Conservation (phyloP, 2,888 invertebrate genomes). For the Iselma pallidipennis region DNA sequence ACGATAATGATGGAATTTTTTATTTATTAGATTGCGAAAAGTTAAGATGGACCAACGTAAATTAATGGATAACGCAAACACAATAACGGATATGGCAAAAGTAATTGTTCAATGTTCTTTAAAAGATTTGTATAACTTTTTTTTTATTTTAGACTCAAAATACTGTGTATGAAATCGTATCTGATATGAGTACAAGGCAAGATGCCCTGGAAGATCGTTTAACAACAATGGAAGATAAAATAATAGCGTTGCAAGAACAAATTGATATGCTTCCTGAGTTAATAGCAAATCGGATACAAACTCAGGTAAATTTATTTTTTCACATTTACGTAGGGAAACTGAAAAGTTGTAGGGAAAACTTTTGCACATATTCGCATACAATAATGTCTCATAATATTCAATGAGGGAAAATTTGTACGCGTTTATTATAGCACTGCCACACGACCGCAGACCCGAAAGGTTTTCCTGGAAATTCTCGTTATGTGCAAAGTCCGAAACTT, state of each 20-base stretch:
- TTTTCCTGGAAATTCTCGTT: too few species aligned
- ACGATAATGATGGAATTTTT: too few species aligned
- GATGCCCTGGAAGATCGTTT: conserved; percentile 92
- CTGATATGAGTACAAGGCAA: conserved; percentile 95
- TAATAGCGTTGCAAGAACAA: conserved; percentile 85
- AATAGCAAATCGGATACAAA: conserved; percentile 63
- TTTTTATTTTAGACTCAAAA: conserved; percentile 86
- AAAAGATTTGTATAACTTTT: background rate
- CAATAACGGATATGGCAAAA: conserved; percentile 99
- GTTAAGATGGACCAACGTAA: conserved; percentile 99
- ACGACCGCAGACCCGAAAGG: too few species aligned
- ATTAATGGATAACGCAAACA: conserved; percentile 98
- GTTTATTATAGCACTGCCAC: too few species aligned
- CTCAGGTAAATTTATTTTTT: conserved; percentile 50
- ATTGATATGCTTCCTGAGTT: conserved; percentile 83
- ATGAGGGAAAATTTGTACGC: too few species aligned
- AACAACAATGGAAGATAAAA: conserved; percentile 89
- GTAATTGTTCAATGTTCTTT: conserved; percentile 62
- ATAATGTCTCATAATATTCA: too few species aligned
- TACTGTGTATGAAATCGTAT: conserved; percentile 97
- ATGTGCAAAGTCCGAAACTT: too few species aligned
- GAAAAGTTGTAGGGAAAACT: too few species aligned
- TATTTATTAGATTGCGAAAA: conserved; percentile 83
- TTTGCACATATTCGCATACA: too few species aligned
- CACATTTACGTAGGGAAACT: too few species aligned